These are phyloP conservation scores for Gymnodraco acuticeps DNA, from an alignment of 2,797 vertebrate genomes.

Conservation along the genomic window DNA sequence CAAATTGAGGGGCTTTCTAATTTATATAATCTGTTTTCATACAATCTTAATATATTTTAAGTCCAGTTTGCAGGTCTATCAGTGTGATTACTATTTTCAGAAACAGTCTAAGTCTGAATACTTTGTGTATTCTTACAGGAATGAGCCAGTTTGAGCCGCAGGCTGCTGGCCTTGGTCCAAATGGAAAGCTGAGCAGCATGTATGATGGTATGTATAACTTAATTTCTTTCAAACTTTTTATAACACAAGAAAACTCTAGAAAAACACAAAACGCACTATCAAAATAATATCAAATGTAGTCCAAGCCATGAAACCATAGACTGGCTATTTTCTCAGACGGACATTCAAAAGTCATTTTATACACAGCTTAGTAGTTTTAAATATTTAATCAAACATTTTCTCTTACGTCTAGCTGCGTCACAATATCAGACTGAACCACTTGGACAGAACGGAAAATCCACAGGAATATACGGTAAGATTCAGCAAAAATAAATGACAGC, in stretches of 20 bases:
- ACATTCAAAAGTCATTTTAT: not conserved
- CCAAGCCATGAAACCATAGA: not conserved
- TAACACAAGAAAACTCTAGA: not conserved
- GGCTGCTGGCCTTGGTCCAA: slow-evolving; percentile 59
- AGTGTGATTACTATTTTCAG: slow-evolving; percentile 6
- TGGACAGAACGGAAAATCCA: slow-evolving; percentile 52
- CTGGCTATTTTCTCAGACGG: not conserved
- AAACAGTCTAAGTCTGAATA: not conserved
- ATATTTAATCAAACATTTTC: slow-evolving; percentile 3
- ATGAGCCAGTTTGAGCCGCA: slow-evolving; percentile 73
- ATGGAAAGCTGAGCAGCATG: slow-evolving; percentile 57
- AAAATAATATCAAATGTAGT: too few relatives aligned
- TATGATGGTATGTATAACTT: slow-evolving; percentile 63
- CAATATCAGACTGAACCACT: slow-evolving; percentile 66
- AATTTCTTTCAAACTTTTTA: not conserved
- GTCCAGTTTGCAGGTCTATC: not conserved
- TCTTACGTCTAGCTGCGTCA: slow-evolving; percentile 64
- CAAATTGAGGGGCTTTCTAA: too few relatives aligned
- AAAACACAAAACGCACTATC: too few relatives aligned
- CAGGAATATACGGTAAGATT: slow-evolving; percentile 62
- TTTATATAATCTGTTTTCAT: not conserved
- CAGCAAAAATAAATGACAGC: not conserved
- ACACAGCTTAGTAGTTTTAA: not conserved
- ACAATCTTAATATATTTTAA: not conserved
- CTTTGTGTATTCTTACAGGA: slow-evolving; percentile 51